Percentiles rank a stretch among this genome's conserved stretches.
phyloP scores from a whole-genome alignment of 2,797 vertebrate genomes.

The Garrulus glandarius region DNA sequence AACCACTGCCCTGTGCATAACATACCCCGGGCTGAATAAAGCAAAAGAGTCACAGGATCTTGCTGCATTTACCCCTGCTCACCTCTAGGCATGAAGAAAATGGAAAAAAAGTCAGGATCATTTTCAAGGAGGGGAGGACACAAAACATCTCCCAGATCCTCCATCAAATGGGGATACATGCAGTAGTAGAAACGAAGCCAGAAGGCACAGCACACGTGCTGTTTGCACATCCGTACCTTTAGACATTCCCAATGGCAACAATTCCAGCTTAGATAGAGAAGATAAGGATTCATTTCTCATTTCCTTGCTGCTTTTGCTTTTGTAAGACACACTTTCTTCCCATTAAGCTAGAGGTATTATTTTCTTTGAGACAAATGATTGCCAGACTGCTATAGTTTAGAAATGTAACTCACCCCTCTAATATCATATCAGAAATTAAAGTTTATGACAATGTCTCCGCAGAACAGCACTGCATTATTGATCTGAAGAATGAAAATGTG shows the following conservation, averaged over 20 bases:
- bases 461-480: background rate
- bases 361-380: background rate
- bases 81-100: background rate
- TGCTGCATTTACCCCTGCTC: background rate
- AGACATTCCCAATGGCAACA: background rate
- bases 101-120: background rate
- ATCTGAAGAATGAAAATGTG: background rate
- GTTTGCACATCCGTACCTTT: background rate
- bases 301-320: background rate
- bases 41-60: background rate
- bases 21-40: background rate
- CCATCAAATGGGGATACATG: rapidly evolving
- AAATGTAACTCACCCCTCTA: background rate
- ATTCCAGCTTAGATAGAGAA: background rate
- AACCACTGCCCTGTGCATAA: background rate
- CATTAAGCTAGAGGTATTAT: background rate
- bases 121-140: background rate
- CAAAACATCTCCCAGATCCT: background rate
- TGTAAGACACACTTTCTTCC: background rate
- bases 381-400: background rate
- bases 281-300: background rate
- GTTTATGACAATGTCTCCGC: background rate
- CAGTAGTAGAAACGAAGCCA: background rate
- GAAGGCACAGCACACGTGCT: background rate
- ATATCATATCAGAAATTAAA: background rate